Evolutionary conservation across 37 sponge, comb jelly and placozoan genomes (phyloP), one percentile per base, ranked within the genome.

Genomic region (Spongilla lacustris): DNA sequence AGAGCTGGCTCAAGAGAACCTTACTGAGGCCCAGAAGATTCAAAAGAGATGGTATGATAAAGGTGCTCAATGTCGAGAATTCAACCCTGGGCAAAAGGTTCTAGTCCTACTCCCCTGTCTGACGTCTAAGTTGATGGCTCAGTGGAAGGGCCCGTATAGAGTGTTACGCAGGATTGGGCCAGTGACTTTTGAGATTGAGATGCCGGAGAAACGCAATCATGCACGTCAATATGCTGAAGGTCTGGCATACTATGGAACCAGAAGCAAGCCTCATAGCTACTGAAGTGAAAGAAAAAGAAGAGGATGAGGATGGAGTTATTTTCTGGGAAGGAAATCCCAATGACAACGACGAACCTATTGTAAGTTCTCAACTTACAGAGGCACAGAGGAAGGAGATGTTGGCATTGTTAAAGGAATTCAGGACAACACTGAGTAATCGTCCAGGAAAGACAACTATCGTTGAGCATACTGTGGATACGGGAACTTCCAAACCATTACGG

Each of bases 111-210:
- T 81, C 21, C 88, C 88, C 9, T 69, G 82, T 33, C 48, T 28
- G 24, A 87, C 88, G 14, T 30, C 83, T 50, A 88, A 88, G 38
- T 67, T 88, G 68, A 27, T 28, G 67, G 78, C 78, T 36, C 50
- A 83, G 77, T 83, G 89, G 89, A 38, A 74, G 30, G 83, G 89
- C 12, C 89, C 89, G 17, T 88, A 14, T 58, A 58, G 58, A 58
- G 58, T 58, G 58, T 58, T 17, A 58, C 58, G 58, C 58, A 58
- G 21, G 21, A 58, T 58, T 17, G 58, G 58, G 58, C 58, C 58
- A 58, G 58, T 58, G 58, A 58, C 21, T 58, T 58, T 13, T 58
- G 58, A 83, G 76, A 36, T 83, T 3, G 50, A 74, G 50, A 83
- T 75, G 84, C 49, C 32, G 21, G 58, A 58, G 14, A 19, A 58